Evolutionary conservation across 2,113 vertebrate genomes (phyloP).

Genomic region (Fregata magnificens): DNA sequence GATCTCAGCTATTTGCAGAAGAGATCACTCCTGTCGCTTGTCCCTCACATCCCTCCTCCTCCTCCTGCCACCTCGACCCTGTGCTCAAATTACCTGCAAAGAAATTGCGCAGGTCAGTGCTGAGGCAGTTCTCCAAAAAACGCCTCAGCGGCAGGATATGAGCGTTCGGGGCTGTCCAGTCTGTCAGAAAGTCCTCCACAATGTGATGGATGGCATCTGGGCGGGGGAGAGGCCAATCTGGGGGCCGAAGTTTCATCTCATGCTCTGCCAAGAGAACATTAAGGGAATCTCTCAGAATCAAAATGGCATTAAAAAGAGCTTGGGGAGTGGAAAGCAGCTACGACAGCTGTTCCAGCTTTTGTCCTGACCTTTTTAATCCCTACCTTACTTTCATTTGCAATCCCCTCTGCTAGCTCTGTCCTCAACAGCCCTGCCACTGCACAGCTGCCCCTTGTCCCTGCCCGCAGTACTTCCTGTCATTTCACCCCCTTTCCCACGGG

Average conservation of each 20-base stretch:
- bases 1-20: background rate
- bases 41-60: background rate
- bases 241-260: slow-evolving; percentile 84
- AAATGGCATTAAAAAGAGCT: background rate
- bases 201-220: slow-evolving; percentile 90
- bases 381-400: background rate
- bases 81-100: slow-evolving; percentile 84
- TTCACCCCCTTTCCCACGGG: background rate
- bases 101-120: slow-evolving; percentile 88
- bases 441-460: background rate
- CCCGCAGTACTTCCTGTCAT: background rate
- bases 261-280: slow-evolving; percentile 73
- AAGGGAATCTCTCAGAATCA: background rate
- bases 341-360: background rate
- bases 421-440: background rate
- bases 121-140: slow-evolving; percentile 92
- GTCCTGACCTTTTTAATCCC: slow-evolving; percentile 19
- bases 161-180: slow-evolving; percentile 88
- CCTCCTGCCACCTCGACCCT: background rate
- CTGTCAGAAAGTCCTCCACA: slow-evolving; percentile 94
- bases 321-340: background rate
- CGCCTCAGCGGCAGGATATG: slow-evolving; percentile 91
- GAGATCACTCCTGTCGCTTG: background rate
- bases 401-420: background rate
- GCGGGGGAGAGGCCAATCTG: slow-evolving; percentile 87